Evolutionary conservation across 2,888 invertebrate genomes (phyloP).

Genomic region (Selenia dentaria): DNA sequence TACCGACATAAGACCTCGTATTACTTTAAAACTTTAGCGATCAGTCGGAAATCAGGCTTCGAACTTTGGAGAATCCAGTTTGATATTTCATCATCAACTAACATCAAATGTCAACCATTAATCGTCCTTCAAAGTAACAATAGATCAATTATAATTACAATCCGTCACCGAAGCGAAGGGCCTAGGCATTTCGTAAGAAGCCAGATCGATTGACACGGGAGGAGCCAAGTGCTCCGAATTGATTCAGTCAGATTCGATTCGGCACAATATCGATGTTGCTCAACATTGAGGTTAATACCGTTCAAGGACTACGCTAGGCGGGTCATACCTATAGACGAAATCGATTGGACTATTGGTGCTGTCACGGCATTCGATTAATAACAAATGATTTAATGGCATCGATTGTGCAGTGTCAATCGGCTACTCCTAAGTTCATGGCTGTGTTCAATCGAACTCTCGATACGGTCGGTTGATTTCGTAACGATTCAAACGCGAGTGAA

Average conservation of each 20-base stretch:
- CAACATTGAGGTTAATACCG: slow-evolving; percentile 66
- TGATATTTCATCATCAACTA: slow-evolving; percentile 18
- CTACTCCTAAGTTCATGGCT: slow-evolving; percentile 58
- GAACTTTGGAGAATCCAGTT: no score
- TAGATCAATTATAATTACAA: slow-evolving; percentile 55
- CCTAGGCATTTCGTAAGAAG: slow-evolving; percentile 55
- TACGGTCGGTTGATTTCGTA: slow-evolving; percentile 54
- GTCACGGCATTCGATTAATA: slow-evolving; percentile 58
- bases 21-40: no score
- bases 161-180: slow-evolving; percentile 61
- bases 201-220: slow-evolving; percentile 54
- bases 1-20: no score
- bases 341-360: slow-evolving; percentile 51
- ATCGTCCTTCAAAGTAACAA: slow-evolving; percentile 54
- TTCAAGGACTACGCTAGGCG: slow-evolving; percentile 66
- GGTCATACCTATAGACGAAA: slow-evolving; percentile 46
- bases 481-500: slow-evolving; percentile 51
- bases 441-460: slow-evolving; percentile 49
- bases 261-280: slow-evolving; percentile 66
- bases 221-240: slow-evolving; percentile 61
- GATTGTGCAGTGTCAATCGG: slow-evolving; percentile 51
- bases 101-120: slow-evolving; percentile 39
- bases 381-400: slow-evolving; percentile 58
- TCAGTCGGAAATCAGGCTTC: no score
- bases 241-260: slow-evolving; percentile 62